Conservation (phyloP, 2,888 invertebrate species). For the Andrena dorsata region DNA sequence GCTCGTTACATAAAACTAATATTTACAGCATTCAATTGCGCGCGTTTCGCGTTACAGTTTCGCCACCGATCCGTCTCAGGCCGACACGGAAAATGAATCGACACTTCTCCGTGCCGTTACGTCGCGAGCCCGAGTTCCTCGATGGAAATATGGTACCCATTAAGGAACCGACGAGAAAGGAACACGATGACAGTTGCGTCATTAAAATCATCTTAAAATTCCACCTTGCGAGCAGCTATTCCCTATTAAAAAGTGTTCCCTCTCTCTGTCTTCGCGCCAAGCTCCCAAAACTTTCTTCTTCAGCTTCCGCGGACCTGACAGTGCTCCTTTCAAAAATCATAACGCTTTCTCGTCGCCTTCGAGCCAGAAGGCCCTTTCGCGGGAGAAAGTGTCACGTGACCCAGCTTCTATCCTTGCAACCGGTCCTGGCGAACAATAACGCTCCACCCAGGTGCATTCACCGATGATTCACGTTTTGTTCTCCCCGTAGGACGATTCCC, state of each 20-base stretch:
- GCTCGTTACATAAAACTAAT: slow-evolving; percentile 20
- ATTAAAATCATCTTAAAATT: too few species aligned
- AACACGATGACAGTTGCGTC: background rate
- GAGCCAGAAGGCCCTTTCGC: slow-evolving; percentile 36
- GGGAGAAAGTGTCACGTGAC: slow-evolving; percentile 61
- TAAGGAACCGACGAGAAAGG: background rate
- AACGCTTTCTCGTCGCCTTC: background rate
- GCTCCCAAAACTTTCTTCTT: too few species aligned
- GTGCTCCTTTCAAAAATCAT: background rate
- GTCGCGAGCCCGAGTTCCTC: background rate
- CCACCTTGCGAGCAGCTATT: too few species aligned
- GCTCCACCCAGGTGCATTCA: slow-evolving; percentile 9
- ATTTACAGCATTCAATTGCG: slow-evolving; percentile 10
- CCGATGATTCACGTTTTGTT: slow-evolving; percentile 25
- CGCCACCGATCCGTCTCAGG: background rate
- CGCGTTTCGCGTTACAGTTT: slow-evolving; percentile 12
- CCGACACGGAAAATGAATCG: background rate
- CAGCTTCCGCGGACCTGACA: background rate
- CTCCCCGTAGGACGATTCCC: background rate
- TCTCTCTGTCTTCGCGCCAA: too few species aligned
- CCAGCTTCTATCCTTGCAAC: slow-evolving; percentile 39
- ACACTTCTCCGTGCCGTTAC: background rate
- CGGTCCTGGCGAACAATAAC: slow-evolving; percentile 21
- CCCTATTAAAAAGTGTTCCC: too few species aligned
- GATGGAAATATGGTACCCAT: background rate